These are phyloP conservation scores for Anoura caudifer DNA, from an alignment of 2,113 vertebrate genomes.

Conservation along the genomic window DNA sequence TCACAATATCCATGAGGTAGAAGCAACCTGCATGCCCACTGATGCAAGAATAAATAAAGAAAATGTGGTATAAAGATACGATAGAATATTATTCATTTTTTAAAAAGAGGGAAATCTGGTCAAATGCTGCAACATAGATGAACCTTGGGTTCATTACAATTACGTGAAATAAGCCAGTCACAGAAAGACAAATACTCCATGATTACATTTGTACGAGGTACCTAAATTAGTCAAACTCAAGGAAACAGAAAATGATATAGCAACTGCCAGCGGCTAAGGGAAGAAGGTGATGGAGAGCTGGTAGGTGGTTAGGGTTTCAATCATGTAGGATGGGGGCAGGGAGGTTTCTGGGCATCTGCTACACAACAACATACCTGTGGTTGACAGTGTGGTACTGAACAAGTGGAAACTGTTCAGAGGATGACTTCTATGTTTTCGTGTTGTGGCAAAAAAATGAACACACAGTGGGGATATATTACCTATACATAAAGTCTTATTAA, in stretches of 20 bases:
- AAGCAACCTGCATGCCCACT: background rate
- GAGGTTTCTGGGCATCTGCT: background rate
- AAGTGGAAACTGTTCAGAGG: background rate
- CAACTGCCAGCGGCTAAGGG: background rate
- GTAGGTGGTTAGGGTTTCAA: background rate
- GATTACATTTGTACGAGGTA: background rate
- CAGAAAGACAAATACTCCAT: background rate
- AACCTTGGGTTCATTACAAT: background rate
- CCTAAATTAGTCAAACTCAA: background rate
- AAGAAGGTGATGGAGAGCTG: no score
- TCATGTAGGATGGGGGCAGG: background rate
- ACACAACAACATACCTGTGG: background rate
- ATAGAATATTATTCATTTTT: background rate
- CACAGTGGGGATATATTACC: background rate
- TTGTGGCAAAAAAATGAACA: background rate
- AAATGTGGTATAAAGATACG: background rate
- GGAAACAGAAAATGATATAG: background rate
- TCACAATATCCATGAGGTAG: background rate
- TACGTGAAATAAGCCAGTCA: background rate
- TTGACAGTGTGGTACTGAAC: background rate
- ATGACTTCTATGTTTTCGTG: background rate
- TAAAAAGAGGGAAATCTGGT: background rate
- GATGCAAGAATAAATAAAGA: background rate
- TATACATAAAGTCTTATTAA: background rate
- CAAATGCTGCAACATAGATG: background rate